Base-by-base conservation (phyloP, 2,113 vertebrate species). In the Sarotherodon lohbergeri region DNA sequence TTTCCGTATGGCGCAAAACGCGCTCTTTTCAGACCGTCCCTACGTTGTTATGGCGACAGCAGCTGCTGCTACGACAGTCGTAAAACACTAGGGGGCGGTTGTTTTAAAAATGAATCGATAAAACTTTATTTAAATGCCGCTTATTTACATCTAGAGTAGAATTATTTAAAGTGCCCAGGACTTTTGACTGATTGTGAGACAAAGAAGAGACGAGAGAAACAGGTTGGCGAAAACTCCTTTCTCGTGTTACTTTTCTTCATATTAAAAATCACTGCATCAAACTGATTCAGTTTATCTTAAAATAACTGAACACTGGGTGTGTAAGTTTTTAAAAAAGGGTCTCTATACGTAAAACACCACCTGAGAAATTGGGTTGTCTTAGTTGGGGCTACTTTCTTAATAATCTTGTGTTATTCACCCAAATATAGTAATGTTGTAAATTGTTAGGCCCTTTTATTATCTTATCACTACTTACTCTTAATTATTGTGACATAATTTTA, bases 51-150 rank as follows among this genome's bases (percentile, higher is more conserved):
- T 82, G 34, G 63, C 14, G 80, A 76, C 41, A 59, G 7, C 22
- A 11, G 71, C 71, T 56, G 57, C 8, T 61, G 82, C 22, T 1
- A 78, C 59, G 57, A 13, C 34, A 3, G 6, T 7, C 0, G 4
- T 4, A 16, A 17, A 61, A 46, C 92, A 24, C 66, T 22, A 90
- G 95, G 86, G 86, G 92, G 92, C 89, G 61, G 13, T 48, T 8
- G 4, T 29, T 71, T 9, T 9, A 13, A 5, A 78, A 27, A 55
- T 24, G 1, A 76, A 39, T 82, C 29, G 19, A 86, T 19, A 14
- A 16, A 92, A 90, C 83, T 90, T 90, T 87, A 90, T 90, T 92
- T 29, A 57, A 27, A 63, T 1, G 8, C 8, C 5, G 8, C 5
- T 55, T 55, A 32, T 52, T 34, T 34, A 52, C 50, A 32, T 36